phyloP scores from a whole-genome alignment of 2,888 invertebrate genomes.

The Platynereis dumerilii region DNA sequence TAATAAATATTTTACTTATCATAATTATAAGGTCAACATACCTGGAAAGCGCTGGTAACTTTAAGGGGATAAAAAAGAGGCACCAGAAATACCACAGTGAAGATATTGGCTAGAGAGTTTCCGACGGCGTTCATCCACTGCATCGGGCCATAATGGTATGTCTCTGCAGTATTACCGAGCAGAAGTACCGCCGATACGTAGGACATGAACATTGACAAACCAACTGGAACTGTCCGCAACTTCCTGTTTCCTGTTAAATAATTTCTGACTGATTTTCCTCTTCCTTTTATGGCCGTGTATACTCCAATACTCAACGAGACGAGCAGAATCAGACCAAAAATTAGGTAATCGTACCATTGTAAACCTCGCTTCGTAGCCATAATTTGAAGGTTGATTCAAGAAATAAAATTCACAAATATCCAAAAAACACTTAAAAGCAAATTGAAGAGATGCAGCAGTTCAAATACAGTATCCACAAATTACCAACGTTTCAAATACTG shows the following conservation, averaged over 20 bases:
- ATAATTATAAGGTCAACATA: not conserved
- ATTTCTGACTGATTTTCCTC: conserved; percentile 21
- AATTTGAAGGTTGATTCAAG: too few species aligned
- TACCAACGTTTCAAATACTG: too few species aligned
- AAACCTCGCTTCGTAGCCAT: conserved; percentile 9
- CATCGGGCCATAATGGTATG: conserved; percentile 23
- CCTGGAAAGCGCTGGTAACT: conserved; percentile 21
- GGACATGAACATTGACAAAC: conserved; percentile 31
- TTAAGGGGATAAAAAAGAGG: conserved; percentile 18
- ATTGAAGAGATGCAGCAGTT: too few species aligned
- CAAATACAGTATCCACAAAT: too few species aligned
- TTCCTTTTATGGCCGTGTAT: conserved; percentile 22
- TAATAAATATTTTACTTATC: too few species aligned
- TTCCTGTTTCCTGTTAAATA: conserved; percentile 29
- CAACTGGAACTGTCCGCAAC: conserved; percentile 24
- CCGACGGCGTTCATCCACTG: conserved; percentile 23
- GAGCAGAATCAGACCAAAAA: conserved; percentile 21
- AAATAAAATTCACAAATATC: too few species aligned
- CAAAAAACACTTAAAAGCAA: too few species aligned
- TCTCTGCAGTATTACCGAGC: conserved; percentile 31
- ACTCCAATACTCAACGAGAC: conserved; percentile 29
- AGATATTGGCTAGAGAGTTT: conserved; percentile 12
- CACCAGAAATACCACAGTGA: conserved; percentile 4
- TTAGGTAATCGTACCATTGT: conserved; percentile 28
- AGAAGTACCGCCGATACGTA: conserved; percentile 31